Evolutionary conservation across 2,888 invertebrate genomes (phyloP).

Genomic region (Chirona hameri): DNA sequence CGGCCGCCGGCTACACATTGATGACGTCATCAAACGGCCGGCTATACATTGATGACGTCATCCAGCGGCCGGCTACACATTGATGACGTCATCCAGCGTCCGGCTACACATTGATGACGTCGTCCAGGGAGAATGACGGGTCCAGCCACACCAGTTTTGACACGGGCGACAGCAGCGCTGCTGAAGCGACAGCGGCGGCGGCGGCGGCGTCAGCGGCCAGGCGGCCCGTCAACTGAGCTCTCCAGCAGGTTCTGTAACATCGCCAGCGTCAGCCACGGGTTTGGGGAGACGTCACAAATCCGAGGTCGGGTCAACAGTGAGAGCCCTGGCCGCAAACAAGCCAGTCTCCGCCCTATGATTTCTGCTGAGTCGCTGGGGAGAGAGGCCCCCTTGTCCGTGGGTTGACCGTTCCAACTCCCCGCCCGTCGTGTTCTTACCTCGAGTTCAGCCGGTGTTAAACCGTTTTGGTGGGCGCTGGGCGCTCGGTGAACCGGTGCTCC

Average conservation of each 20-base stretch:
- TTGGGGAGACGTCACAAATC: neutral
- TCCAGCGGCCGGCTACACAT: neutral
- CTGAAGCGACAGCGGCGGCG: neutral
- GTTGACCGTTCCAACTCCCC: too few relatives aligned
- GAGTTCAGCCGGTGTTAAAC: neutral
- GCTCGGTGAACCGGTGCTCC: neutral
- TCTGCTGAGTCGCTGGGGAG: too few relatives aligned
- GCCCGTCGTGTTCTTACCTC: neutral
- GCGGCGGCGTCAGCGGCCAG: neutral
- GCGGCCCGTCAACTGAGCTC: slow-evolving; percentile 12
- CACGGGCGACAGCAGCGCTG: neutral
- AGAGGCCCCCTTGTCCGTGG: too few relatives aligned
- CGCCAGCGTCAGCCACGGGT: neutral
- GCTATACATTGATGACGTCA: slow-evolving; percentile 10
- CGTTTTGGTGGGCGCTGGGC: neutral
- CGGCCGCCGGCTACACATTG: neutral
- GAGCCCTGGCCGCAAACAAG: too few relatives aligned
- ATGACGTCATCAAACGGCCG: neutral
- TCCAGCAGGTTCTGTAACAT: neutral
- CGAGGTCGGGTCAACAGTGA: neutral
- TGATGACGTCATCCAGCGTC: neutral
- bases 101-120: slow-evolving; percentile 10
- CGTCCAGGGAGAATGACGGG: neutral
- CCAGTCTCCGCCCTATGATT: neutral
- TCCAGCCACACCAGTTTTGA: neutral